Percentiles rank a stretch among this genome's conserved stretches.
These are phyloP conservation scores for Bolinopsis microptera DNA, from an alignment of 37 sponge, comb jelly and placozoan species.

Conservation along the genomic window DNA sequence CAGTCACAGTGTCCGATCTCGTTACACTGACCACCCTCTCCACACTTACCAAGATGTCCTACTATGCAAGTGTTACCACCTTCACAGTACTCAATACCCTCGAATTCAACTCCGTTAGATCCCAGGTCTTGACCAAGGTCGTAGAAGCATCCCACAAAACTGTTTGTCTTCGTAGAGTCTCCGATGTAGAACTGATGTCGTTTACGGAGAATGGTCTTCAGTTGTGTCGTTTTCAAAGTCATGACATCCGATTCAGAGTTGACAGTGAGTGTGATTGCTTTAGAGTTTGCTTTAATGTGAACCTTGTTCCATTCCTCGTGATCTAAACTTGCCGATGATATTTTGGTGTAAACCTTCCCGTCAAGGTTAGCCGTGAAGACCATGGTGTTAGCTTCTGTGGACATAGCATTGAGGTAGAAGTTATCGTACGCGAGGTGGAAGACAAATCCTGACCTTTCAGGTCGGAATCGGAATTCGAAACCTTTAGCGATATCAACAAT, in stretches of 20 bases:
- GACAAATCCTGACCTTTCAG: neutral
- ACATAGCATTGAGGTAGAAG: neutral
- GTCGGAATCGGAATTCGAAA: conserved; percentile 29
- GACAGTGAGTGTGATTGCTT: neutral
- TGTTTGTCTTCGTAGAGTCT: neutral
- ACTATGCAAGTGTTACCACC: conserved; percentile 9
- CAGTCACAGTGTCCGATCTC: conserved; percentile 2
- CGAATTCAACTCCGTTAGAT: neutral
- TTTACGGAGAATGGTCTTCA: neutral
- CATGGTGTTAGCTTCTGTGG: neutral
- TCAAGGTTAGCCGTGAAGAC: neutral
- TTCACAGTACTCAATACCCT: neutral
- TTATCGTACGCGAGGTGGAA: neutral
- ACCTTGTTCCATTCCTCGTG: conserved; percentile 15
- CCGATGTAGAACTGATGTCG: conserved; percentile 5
- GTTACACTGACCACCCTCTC: conserved; percentile 6
- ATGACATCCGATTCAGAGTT: neutral
- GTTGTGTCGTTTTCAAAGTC: neutral
- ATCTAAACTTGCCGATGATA: neutral
- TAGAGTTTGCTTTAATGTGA: neutral
- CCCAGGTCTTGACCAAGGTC: neutral
- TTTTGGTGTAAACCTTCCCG: neutral
- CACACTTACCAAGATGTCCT: neutral
- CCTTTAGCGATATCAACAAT: neutral
- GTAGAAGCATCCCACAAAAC: conserved; percentile 37